Percentiles rank a stretch among this genome's conserved stretches.
Evolutionary conservation across 2,797 vertebrate species (phyloP).

Genomic region (Tokudaia muenninki): DNA sequence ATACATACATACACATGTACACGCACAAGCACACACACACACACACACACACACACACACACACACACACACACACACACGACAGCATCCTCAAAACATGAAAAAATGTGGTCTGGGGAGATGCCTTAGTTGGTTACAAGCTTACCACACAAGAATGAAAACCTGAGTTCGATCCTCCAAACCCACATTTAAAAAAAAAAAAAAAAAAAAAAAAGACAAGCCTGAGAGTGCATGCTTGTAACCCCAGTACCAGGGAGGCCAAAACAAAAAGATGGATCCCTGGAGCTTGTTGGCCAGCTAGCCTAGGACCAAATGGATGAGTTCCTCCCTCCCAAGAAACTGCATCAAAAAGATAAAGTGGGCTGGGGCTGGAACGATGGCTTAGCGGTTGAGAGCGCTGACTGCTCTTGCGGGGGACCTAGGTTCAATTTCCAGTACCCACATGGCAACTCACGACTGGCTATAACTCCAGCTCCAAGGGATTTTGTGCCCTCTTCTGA

Average conservation of each 20-base stretch:
- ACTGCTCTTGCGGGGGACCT: not conserved
- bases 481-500: not conserved
- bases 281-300: not conserved
- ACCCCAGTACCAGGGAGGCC: not conserved
- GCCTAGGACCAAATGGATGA: not conserved
- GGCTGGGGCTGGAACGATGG: not conserved
- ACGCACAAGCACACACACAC: not conserved
- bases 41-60: not conserved
- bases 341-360: not conserved
- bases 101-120: not conserved
- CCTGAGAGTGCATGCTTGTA: not conserved
- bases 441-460: not conserved
- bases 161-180: not conserved
- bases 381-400: not conserved
- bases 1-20: not conserved
- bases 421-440: not conserved
- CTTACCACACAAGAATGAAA: not conserved
- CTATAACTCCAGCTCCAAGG: not conserved
- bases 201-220: not conserved
- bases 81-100: not conserved
- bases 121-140: not conserved
- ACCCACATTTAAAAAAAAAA: not conserved
- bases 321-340: not conserved
- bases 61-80: not conserved
- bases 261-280: no score